phyloP scores from a whole-genome alignment of 2,888 invertebrate species.

The Monochamus alternatus region DNA sequence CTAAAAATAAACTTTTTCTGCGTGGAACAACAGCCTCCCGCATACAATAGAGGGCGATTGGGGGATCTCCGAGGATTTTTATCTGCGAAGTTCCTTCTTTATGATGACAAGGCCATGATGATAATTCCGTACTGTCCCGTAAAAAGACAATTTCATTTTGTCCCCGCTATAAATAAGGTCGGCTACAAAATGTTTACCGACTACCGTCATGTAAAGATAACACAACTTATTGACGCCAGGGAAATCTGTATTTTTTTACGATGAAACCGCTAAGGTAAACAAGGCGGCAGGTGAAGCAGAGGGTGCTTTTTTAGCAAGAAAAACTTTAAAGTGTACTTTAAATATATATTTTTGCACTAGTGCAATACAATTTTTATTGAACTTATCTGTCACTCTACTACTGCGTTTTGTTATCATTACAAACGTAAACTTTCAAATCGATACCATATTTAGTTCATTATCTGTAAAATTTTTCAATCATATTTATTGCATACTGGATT shows the following conservation, averaged over 20 bases:
- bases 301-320: not conserved
- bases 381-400: too few relatives aligned
- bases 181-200: conserved; percentile 10
- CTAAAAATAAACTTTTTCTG: too few relatives aligned
- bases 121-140: not conserved
- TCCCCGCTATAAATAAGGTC: not conserved
- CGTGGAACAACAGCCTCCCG: too few relatives aligned
- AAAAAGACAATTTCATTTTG: conserved; percentile 6
- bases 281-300: not conserved
- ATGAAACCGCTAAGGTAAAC: not conserved
- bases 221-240: conserved; percentile 15
- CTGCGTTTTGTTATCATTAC: too few relatives aligned
- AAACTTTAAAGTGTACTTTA: not conserved
- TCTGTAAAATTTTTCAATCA: too few relatives aligned
- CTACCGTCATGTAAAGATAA: conserved; percentile 18
- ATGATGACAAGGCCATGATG: not conserved
- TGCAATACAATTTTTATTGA: too few relatives aligned
- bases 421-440: too few relatives aligned
- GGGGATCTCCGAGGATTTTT: not conserved
- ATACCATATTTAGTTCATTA: too few relatives aligned
- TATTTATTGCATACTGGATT: too few relatives aligned
- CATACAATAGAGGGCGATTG: too few relatives aligned
- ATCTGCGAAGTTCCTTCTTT: conserved; percentile 4
- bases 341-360: not conserved
- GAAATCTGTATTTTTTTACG: conserved; percentile 5